Percentiles rank a stretch among this genome's conserved stretches.
phyloP scores from a whole-genome alignment of 2,888 invertebrate species.

The Eupeodes luniger region DNA sequence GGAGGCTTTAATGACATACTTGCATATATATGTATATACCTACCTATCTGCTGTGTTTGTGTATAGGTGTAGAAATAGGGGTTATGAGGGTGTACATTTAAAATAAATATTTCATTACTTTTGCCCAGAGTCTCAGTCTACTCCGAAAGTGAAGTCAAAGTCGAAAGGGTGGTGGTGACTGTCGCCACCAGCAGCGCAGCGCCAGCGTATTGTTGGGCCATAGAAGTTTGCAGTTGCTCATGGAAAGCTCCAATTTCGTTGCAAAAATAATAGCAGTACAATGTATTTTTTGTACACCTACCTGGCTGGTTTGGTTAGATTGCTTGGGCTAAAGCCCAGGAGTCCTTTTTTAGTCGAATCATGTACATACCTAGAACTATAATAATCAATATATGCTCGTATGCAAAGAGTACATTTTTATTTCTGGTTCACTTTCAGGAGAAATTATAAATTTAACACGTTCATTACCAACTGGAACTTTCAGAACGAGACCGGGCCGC shows the following conservation, averaged over 20 bases:
- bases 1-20: conserved; percentile 50
- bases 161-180: conserved; percentile 1
- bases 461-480: conserved; percentile 68
- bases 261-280: conserved; percentile 62
- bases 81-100: conserved; percentile 51
- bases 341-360: conserved; percentile 20
- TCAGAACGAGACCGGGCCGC: conserved; percentile 22
- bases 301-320: conserved; percentile 27
- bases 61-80: neutral
- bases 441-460: conserved; percentile 75
- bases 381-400: neutral
- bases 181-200: neutral
- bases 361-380: neutral
- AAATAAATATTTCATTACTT: conserved; percentile 75
- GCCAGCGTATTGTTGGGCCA: neutral
- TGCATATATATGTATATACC: conserved; percentile 31
- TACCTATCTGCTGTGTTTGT: neutral
- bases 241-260: conserved; percentile 66
- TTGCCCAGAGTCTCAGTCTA: conserved; percentile 10
- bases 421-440: conserved; percentile 68
- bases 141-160: conserved; percentile 55
- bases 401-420: conserved; percentile 22
- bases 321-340: conserved; percentile 6
- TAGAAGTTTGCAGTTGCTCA: conserved; percentile 45
- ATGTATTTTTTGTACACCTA: conserved; percentile 16